Percentiles rank a stretch among this genome's conserved stretches.
phyloP scores from a whole-genome alignment of 2,113 vertebrate genomes.

The Hippopotamus amphibius region DNA sequence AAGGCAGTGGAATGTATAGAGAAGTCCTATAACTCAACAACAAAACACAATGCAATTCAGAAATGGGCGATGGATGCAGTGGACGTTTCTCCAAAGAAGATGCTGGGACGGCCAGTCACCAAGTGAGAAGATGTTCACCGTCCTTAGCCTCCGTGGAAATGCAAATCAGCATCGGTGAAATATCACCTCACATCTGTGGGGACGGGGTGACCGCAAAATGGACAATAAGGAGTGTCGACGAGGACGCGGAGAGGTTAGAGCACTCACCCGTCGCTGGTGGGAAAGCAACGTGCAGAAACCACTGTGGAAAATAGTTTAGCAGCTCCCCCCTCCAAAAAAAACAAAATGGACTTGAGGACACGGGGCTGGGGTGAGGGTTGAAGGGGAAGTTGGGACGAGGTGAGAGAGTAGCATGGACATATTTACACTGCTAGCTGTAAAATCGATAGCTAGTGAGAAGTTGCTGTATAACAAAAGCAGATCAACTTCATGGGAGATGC shows the following conservation, averaged over 20 bases:
- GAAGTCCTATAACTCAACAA: not conserved
- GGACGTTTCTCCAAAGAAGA: not conserved
- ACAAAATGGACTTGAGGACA: too few species aligned
- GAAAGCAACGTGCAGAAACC: rapidly evolving
- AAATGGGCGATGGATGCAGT: rapidly evolving
- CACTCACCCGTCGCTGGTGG: rapidly evolving
- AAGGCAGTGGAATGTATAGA: not conserved
- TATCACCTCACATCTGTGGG: rapidly evolving
- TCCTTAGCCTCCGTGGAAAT: rapidly evolving
- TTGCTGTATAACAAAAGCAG: too few species aligned
- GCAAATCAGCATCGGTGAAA: rapidly evolving
- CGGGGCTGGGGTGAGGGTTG: too few species aligned
- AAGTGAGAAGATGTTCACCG: rapidly evolving
- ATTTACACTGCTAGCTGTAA: too few species aligned
- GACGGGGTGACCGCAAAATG: rapidly evolving
- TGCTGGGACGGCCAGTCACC: rapidly evolving
- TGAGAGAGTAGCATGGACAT: too few species aligned
- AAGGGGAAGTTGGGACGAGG: too few species aligned
- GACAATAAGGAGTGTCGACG: rapidly evolving
- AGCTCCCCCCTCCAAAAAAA: not conserved
- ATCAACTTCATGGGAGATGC: too few species aligned
- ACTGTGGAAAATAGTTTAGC: rapidly evolving
- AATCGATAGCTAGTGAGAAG: too few species aligned
- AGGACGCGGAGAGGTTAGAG: rapidly evolving
- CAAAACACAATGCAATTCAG: not conserved